Evolutionary conservation across 2,113 vertebrate species (phyloP).

Genomic region (Lanius collurio): DNA sequence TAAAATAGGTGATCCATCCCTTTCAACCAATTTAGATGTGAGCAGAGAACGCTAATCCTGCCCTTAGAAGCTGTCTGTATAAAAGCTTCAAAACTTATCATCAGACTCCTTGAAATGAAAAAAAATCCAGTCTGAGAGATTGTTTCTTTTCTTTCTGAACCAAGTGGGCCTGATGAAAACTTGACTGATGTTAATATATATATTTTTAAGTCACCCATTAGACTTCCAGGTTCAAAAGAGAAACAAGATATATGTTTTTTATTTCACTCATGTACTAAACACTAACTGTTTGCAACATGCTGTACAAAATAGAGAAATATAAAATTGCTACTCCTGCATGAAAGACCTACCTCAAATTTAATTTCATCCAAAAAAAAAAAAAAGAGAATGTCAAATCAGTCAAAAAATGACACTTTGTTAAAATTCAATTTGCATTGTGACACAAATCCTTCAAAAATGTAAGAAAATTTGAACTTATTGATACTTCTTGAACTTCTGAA

Average conservation of each 20-base stretch:
- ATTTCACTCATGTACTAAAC: background rate
- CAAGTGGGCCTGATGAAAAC: background rate
- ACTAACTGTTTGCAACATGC: background rate
- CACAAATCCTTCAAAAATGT: background rate
- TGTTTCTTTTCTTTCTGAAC: background rate
- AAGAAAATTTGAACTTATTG: background rate
- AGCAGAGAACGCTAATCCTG: background rate
- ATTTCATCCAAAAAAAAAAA: background rate
- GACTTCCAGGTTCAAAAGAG: background rate
- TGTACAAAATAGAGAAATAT: background rate
- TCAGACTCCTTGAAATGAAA: background rate
- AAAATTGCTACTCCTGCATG: background rate
- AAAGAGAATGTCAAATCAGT: background rate
- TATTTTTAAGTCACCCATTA: background rate
- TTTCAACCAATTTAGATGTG: background rate
- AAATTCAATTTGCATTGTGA: background rate
- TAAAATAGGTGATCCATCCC: background rate
- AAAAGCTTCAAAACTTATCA: background rate
- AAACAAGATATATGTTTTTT: background rate
- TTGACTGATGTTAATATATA: background rate
- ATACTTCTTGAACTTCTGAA: background rate
- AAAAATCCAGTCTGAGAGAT: background rate
- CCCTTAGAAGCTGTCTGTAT: background rate
- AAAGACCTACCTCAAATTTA: background rate
- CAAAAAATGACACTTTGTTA: background rate